Percentiles rank a stretch among this genome's conserved stretches.
Conservation (phyloP, 2,797 vertebrate genomes). For the Atherinosoma microstoma region DNA sequence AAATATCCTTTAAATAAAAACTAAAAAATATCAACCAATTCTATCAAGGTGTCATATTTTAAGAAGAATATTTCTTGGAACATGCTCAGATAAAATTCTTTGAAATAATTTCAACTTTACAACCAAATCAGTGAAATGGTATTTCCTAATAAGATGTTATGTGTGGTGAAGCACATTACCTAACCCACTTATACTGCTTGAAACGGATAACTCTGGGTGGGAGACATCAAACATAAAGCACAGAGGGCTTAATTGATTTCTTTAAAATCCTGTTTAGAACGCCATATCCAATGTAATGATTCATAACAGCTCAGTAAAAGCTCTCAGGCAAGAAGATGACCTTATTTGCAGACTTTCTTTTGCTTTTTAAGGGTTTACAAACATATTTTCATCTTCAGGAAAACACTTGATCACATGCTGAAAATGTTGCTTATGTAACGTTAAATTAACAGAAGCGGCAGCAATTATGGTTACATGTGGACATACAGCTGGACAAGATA, state of each 20-base stretch:
- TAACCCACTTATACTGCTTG: slow-evolving; percentile 63
- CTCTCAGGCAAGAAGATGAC: slow-evolving; percentile 68
- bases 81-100: not conserved
- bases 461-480: slow-evolving; percentile 43
- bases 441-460: slow-evolving; percentile 27
- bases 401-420: slow-evolving; percentile 54
- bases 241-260: slow-evolving; percentile 70
- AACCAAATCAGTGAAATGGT: slow-evolving; percentile 21
- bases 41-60: not conserved
- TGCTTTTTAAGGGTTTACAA: slow-evolving; percentile 51
- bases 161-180: slow-evolving; percentile 60
- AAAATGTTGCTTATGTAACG: slow-evolving; percentile 21
- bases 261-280: slow-evolving; percentile 67
- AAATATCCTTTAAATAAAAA: not conserved
- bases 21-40: not conserved
- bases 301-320: slow-evolving; percentile 63
- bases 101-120: slow-evolving; percentile 15
- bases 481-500: slow-evolving; percentile 47
- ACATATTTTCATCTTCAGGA: slow-evolving; percentile 43
- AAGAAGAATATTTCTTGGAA: not conserved
- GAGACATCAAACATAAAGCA: slow-evolving; percentile 70
- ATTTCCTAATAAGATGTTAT: slow-evolving; percentile 30
- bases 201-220: slow-evolving; percentile 68
- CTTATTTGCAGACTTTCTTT: slow-evolving; percentile 71
- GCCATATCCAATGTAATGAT: slow-evolving; percentile 68